Evolutionary conservation across 2,113 vertebrate species (phyloP), one percentile per base, ranked within the genome.

Genomic region (Stercorarius parasiticus): DNA sequence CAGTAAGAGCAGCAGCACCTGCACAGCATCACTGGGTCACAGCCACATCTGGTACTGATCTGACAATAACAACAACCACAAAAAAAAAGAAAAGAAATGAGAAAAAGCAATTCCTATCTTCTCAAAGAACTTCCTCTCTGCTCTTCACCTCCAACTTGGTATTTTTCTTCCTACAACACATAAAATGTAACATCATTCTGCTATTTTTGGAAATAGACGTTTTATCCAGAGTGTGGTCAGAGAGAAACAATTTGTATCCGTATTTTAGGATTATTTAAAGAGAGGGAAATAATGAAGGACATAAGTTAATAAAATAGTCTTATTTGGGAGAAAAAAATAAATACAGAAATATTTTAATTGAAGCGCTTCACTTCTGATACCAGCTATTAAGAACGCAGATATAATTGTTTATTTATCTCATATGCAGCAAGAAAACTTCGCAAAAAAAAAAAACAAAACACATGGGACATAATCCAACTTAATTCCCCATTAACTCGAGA

Each of bases 351-450:
- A 87, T 66, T 93, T 81, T 86, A 91, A 82, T 40, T 82, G 25
- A 77, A 87, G 65, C 0, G 0, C 32, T 95, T 81, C 58, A 52
- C 34, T 95, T 86, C 36, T 82, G 53, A 69, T 53, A 79, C 8
- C 43, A 84, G 89, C 43, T 82, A 65, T 91, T 82, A 90, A 73
- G 25, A 88, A 77, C 1, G 1, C 30, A 86, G 64, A 80, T 47
- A 74, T 12, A 90, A 90, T 67, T 10, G 20, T 73, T 85, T 93
- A 86, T 94, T 94, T 92, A 90, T 88, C 47, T 91, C 82, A 65
- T 18, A 30, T 23, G 26, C 52, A 47, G 36, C 49, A 82, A 84
- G 83, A 85, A 93, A 92, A 50, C 40, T 73, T 88, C 26, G 17
- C 8, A 17, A 30, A 36, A 38, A 5, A 38, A 56, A 64, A 67